Base-by-base conservation (phyloP, 2,888 invertebrate genomes). In the Scrobipalpa costella region DNA sequence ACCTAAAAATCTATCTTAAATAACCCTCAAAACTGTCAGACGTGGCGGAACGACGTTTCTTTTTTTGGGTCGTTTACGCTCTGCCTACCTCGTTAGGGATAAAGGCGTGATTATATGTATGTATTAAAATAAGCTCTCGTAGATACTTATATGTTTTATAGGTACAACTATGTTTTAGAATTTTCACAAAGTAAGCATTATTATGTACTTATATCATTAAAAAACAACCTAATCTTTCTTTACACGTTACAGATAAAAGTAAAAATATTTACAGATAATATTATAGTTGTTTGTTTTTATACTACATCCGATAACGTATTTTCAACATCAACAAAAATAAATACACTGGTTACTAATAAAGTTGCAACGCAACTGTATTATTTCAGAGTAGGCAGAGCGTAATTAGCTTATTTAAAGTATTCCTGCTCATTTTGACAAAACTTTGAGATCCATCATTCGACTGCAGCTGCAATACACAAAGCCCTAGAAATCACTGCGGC, bases 241-340 rank as follows among this genome's bases (percentile, higher is more conserved):
- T 6, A 15, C 44, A 7, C 15, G 44, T 15, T 44, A 15, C 44
- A 44, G 44, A 44, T 44, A 44, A 44, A 44, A 44, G 44, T 7
- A 44, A 44, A n/a, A 44, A 44, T 44, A 44, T 44, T 44, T 44
- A 44, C 44, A 15, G 44, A 44, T 44, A 44, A 9, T 34, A 8
- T n/a, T n/a, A n/a, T 40, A 13, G 13, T 44, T n/a, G n/a, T n/a
- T 44, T 44, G 44, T 44, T 44, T 44, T 44, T n/a, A n/a, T 15
- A 44, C 40, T 13, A 40, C 40, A 3, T 40, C 40, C 13, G 40
- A 40, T 40, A 40, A 13, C 40, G 11, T 3, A 13, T 40, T 40
- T 44, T 44, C 44, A 15, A 44, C 2, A n/a, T 5, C 3, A 15
- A 5, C n/a, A 44, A n/a, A 5, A 44, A 5, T 40, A 44, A 3